A percentile compares a stretch with the other conserved stretches of the same genome.
These are phyloP conservation scores for Zoanthus sociatus DNA, from an alignment of 92 coral and sea anemone genomes.

Conservation along the genomic window DNA sequence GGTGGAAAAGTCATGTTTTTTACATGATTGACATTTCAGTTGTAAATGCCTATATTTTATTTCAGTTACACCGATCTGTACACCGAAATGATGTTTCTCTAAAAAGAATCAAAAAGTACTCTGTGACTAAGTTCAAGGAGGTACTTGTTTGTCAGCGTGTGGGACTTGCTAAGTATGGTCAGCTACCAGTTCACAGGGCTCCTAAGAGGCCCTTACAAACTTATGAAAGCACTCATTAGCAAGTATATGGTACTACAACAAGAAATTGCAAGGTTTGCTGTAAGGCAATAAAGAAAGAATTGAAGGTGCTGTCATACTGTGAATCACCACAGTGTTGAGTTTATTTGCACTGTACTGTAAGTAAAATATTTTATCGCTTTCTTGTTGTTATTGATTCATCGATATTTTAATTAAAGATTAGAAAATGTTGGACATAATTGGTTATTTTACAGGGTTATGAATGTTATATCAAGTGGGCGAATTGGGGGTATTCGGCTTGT, in stretches of 20 bases:
- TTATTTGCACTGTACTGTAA: background rate
- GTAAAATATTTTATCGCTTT: background rate
- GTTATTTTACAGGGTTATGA: constrained; percentile 14
- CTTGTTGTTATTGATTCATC: background rate
- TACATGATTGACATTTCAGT: constrained; percentile 18
- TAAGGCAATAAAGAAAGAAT: background rate
- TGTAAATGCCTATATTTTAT: constrained; percentile 2
- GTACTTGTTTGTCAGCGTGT: constrained; percentile 3
- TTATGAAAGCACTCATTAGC: constrained; percentile 4
- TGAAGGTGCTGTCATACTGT: no score
- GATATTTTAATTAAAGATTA: background rate
- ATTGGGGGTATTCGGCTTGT: constrained; percentile 16
- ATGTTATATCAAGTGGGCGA: constrained; percentile 2
- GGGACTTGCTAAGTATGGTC: background rate
- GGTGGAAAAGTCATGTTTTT: background rate
- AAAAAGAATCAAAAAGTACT: constrained; percentile 3
- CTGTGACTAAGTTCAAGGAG: constrained; percentile 5
- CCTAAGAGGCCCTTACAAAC: background rate
- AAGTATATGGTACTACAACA: background rate
- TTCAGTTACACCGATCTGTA: background rate
- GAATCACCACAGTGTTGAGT: no score
- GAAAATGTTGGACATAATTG: constrained; percentile 6
- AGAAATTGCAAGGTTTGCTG: constrained; percentile 34
- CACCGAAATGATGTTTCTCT: background rate
- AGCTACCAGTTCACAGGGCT: background rate